These are phyloP conservation scores for Trachelus troglodyta DNA, from an alignment of 2,888 invertebrate genomes.

Conservation along the genomic window DNA sequence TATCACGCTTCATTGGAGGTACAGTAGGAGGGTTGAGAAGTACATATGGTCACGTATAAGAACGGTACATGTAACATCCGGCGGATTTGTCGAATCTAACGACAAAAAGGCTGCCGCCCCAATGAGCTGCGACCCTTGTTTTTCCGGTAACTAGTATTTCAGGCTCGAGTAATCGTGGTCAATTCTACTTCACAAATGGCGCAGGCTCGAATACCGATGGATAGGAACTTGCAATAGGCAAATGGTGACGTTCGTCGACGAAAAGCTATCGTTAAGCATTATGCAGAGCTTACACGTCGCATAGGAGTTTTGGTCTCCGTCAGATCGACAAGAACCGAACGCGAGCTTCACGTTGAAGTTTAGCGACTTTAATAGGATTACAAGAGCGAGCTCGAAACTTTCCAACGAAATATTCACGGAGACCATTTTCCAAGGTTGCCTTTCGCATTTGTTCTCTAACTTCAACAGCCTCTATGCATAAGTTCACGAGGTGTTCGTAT, in stretches of 20 bases:
- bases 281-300: not conserved
- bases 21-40: not conserved
- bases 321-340: not conserved
- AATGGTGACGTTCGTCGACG: not conserved
- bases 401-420: slow-evolving; percentile 28
- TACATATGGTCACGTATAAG: not conserved
- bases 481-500: not conserved
- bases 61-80: not conserved
- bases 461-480: not conserved
- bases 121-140: not conserved
- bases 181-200: not conserved
- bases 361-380: slow-evolving; percentile 46
- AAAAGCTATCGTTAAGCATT: not conserved
- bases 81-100: not conserved
- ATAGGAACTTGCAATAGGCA: not conserved
- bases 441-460: slow-evolving; percentile 11
- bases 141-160: not conserved
- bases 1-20: not conserved
- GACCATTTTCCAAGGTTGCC: slow-evolving; percentile 19
- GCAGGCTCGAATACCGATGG: not conserved
- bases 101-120: not conserved
- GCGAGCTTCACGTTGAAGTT: slow-evolving; percentile 30
- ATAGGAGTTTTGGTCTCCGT: not conserved
- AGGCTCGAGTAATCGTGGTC: not conserved
- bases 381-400: slow-evolving; percentile 29